Conservation (phyloP, 2,888 invertebrate species). For the Meloe dianella region DNA sequence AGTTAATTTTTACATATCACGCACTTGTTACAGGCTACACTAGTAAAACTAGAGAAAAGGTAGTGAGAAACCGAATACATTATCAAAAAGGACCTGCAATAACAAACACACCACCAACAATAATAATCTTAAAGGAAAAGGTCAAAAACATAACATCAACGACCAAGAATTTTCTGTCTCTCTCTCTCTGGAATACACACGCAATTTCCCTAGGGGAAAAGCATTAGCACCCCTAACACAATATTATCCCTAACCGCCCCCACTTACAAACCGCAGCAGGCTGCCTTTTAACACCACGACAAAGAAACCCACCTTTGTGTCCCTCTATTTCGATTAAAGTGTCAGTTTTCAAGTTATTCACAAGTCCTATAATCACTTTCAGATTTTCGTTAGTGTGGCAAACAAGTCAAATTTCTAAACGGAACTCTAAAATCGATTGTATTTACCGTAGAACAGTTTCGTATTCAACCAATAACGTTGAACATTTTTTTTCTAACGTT, state of each 20-base stretch:
- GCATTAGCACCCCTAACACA: constrained; percentile 50
- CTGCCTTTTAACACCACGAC: constrained; percentile 33
- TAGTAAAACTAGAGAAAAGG: background rate
- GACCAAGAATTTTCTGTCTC: constrained; percentile 13
- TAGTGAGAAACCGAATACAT: background rate
- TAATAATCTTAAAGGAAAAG: background rate
- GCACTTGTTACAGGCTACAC: constrained; percentile 16
- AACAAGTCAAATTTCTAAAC: background rate
- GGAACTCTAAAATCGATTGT: background rate
- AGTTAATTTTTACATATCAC: constrained; percentile 28
- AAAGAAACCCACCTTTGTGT: constrained; percentile 21
- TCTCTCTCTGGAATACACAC: constrained; percentile 39
- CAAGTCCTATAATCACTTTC: constrained; percentile 5
- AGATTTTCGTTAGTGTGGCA: background rate
- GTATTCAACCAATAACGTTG: background rate
- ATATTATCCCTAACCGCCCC: constrained; percentile 47
- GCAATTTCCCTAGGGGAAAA: constrained; percentile 48
- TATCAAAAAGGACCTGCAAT: constrained; percentile 2
- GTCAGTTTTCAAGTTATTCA: constrained; percentile 34
- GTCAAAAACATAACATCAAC: constrained; percentile 2
- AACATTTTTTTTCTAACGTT: background rate
- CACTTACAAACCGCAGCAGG: constrained; percentile 45
- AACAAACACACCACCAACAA: constrained; percentile 6
- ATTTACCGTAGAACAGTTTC: background rate
- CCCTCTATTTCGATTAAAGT: constrained; percentile 34